Base-by-base conservation (phyloP, 2,797 vertebrate species). In the Neosalanx taihuensis region DNA sequence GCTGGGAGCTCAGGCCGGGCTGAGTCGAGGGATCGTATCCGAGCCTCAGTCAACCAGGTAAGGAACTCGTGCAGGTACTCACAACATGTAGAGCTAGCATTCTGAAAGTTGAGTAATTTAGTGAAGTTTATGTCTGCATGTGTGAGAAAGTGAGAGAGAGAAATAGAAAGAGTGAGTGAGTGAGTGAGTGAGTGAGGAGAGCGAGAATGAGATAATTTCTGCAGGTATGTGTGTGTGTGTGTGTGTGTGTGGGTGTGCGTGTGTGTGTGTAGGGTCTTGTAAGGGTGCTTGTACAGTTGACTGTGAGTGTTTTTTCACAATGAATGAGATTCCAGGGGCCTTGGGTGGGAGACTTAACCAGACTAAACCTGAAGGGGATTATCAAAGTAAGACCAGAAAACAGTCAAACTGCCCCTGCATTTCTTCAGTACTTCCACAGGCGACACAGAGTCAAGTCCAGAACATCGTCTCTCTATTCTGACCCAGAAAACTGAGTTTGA, bases 281-380 rank as follows among this genome's bases (percentile, higher is more conserved):
- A 41, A 15, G 10, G 12, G 10, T 65, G 20, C 29, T 56, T 3
- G 6, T 17, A 31, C 26, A 53, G 26, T 23, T 18, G 33, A 59
- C 58, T 20, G 53, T 58, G 17, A 67, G 29, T 30, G 29, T 18
- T n/a, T 63, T n/a, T 33, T n/a, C 13, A 67, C 31, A 53, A 37
- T 69, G 70, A 72, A 37, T 23, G 30, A 51, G 56, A 63, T 17
- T 68, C 49, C 17, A 63, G 57, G 71, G 69, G 17, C 23, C 13
- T 60, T 75, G 58, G 20, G 69, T 68, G 70, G 60, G 51, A 57
- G 69, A 59, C 67, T 78, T 80, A 69, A 35, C 67, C 26, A 10
- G 66, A 60, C 46, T 66, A 56, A 84, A 82, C 60, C 73, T 73
- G 58, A 67, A 12, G 59, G 51, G 70, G 74, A 76, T 83, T 81